Conservation (phyloP, 2,797 vertebrate genomes). For the Smutsia gigantea region DNA sequence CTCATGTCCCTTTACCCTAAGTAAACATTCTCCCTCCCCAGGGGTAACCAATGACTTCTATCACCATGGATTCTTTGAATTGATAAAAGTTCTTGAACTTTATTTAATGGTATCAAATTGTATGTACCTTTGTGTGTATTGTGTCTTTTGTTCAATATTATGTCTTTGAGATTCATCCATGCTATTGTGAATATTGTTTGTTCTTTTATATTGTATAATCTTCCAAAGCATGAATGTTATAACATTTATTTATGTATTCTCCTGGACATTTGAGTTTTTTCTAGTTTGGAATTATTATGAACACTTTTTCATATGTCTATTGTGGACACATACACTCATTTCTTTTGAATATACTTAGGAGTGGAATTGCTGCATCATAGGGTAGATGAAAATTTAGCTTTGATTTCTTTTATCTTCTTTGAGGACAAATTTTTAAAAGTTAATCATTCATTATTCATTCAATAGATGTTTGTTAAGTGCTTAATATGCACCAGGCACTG, state of each 20-base stretch:
- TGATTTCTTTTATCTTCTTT: background rate
- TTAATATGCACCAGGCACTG: background rate
- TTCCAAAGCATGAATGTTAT: background rate
- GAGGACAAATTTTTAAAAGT: constrained; percentile 16
- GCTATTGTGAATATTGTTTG: background rate
- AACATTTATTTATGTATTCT: background rate
- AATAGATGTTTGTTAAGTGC: background rate
- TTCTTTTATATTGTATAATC: background rate
- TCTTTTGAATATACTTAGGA: background rate
- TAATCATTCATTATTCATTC: background rate
- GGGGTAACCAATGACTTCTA: background rate
- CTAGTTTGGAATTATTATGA: background rate
- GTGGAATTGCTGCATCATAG: background rate
- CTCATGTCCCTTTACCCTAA: background rate
- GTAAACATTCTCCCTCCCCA: background rate
- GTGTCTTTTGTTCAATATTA: background rate
- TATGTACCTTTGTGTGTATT: background rate
- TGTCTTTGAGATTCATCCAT: background rate
- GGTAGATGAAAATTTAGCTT: background rate
- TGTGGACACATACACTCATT: background rate
- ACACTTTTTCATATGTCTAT: background rate
- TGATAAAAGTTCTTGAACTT: background rate
- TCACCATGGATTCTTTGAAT: background rate
- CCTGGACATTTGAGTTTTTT: background rate
- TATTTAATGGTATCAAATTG: background rate